A percentile compares a stretch with the other conserved stretches of the same genome.
Conservation (phyloP, 2,797 vertebrate genomes). For the Danio aesculapii region DNA sequence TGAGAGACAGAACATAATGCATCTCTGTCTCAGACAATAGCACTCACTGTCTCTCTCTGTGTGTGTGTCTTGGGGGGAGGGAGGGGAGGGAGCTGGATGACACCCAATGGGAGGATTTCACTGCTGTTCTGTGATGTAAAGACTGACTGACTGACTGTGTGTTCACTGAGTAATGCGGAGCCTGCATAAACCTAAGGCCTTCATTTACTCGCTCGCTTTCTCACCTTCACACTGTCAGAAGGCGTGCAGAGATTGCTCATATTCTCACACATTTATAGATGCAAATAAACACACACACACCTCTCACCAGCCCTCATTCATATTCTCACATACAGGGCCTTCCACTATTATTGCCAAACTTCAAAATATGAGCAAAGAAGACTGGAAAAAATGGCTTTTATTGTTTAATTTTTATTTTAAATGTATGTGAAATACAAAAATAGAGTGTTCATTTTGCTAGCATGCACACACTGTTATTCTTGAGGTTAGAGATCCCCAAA, state of each 20-base stretch:
- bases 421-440: too few species aligned
- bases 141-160: constrained; percentile 28
- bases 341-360: too few species aligned
- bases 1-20: constrained; percentile 48
- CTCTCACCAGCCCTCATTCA: background rate
- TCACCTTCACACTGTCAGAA: background rate
- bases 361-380: too few species aligned
- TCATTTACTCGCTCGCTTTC: constrained; percentile 27
- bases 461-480: too few species aligned
- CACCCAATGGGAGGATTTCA: constrained; percentile 52
- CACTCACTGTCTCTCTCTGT: constrained; percentile 43
- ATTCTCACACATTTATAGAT: constrained; percentile 16
- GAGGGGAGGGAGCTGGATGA: constrained; percentile 48
- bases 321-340: background rate
- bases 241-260: background rate
- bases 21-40: constrained; percentile 51
- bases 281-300: background rate
- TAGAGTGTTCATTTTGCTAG: too few species aligned
- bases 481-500: too few species aligned
- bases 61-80: constrained; percentile 21
- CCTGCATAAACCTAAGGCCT: constrained; percentile 36
- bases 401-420: too few species aligned
- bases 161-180: constrained; percentile 27
- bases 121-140: constrained; percentile 41
- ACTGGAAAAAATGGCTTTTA: too few species aligned